Conservation (phyloP, 2,888 invertebrate genomes). For the Dione juno region DNA sequence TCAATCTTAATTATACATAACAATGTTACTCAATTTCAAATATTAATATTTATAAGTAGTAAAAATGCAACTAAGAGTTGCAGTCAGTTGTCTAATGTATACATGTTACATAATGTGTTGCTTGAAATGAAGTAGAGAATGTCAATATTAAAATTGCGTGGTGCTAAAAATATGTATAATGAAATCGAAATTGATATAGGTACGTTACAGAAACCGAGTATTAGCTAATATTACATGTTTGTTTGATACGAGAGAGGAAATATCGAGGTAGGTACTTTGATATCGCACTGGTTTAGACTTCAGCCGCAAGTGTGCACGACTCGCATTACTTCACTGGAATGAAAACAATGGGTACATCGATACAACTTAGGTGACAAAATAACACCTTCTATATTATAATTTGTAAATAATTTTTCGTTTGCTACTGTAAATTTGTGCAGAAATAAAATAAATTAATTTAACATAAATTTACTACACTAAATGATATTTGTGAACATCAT, state of each 20-base stretch:
- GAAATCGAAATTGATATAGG: slow-evolving; percentile 41
- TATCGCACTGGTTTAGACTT: slow-evolving; percentile 43
- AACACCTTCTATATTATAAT: neutral
- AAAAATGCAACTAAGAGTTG: slow-evolving; percentile 19
- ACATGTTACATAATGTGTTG: slow-evolving; percentile 19
- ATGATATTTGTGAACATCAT: neutral
- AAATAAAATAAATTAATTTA: neutral
- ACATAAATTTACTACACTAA: too few relatives aligned
- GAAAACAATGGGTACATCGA: slow-evolving; percentile 68
- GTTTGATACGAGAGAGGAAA: slow-evolving; percentile 46
- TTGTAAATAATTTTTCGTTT: slow-evolving; percentile 1
- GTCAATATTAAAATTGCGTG: slow-evolving; percentile 7
- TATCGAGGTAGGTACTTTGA: slow-evolving; percentile 43
- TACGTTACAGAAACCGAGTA: slow-evolving; percentile 38
- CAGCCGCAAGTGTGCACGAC: slow-evolving; percentile 62
- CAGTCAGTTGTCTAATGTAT: slow-evolving; percentile 19
- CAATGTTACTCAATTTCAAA: slow-evolving; percentile 31
- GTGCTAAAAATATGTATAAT: slow-evolving; percentile 1
- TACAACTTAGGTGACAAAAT: slow-evolving; percentile 52
- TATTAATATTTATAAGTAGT: slow-evolving; percentile 11
- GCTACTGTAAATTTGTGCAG: neutral
- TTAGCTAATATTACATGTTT: slow-evolving; percentile 46
- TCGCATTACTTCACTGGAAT: slow-evolving; percentile 66
- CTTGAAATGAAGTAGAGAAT: neutral
- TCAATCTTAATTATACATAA: slow-evolving; percentile 41